Base-by-base conservation (phyloP, 2,797 vertebrate genomes). In the Pyrrhura leucotis region DNA sequence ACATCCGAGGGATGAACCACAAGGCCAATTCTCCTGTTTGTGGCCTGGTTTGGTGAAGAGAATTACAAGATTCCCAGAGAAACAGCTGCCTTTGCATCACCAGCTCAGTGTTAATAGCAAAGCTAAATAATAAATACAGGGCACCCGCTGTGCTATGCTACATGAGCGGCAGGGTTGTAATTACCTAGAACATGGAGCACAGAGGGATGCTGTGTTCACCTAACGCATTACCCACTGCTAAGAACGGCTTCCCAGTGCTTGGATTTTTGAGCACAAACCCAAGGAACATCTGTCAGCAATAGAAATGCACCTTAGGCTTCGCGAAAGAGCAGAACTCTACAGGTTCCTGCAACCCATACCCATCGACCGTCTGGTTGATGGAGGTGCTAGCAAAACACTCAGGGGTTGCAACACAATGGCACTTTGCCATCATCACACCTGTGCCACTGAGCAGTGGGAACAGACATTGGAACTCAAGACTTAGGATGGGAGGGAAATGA, bases 131-230 rank as follows among this genome's bases (percentile, higher is more conserved):
- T 91, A 96, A 97, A 90, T 20, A 72, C 63, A 16, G 68, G 58
- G 95, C 91, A 80, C 96, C 94, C 56, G 89, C 97, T 93, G 92
- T 68, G 97, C 96, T 94, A 89, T 58, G 92, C 87, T 84, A 80
- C 53, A 66, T 53, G 94, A 95, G 83, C 59, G 0, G 94, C 92
- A 33, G 96, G 97, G 96, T 69, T 93, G 95, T 84, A 94, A 98
- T 97, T 97, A 95, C 96, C 95, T 81, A 42, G 91, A 97, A 97
- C 96, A 95, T 18, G 85, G 93, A 97, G 97, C 96, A 96, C 97
- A 97, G 95, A 79, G 96, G 96, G 94, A 95, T 87, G 91, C 97
- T 95, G 94, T 45, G 10, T 91, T 94, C 97, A 65, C 40, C 94
- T 90, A 91, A 40, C 54, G 1, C 85, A 47, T 85, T 85, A 95